Evolutionary conservation across 2,888 invertebrate genomes (phyloP), one percentile per base, ranked within the genome.

Genomic region (Microplitis deprimator): DNA sequence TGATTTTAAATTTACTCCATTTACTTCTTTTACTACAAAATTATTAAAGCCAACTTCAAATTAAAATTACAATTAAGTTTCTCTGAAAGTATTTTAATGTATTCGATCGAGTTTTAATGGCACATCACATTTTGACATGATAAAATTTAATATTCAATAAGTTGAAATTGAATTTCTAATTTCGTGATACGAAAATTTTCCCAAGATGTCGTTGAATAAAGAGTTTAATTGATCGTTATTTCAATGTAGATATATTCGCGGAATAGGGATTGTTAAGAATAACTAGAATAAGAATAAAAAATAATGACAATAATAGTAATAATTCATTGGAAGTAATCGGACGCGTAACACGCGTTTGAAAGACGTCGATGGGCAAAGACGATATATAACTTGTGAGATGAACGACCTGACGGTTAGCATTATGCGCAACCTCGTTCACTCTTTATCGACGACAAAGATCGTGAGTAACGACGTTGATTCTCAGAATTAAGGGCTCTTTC

Each of bases 381-480:
- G 73, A 73, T 65, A 73, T 50, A 50, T 40, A 50, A 65, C 40
- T 73, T 65, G 50, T 64, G 41, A 73, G 69, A 77, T 73, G 73
- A 69, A 73, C 64, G 77, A 73, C 50, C 73, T 64, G 29, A 50
- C 73, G 40, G 50, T 64, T 68, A 50, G 69, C 77, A 77, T 77
- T 77, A 77, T 77, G 77, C 77, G 68, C 75, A 74, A 68, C 70
- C 74, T 69, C 68, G 72, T 72, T 74, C 68, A 61, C 61, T 50
- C 50, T 77, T 79, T 78, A 80, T 80, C 81, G 75, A 72, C 73
- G 69, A 70, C 68, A 38, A 50, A 76, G 73, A 79, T 78, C 79
- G 71, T 79, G 81, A 82, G 77, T 81, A 79, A 82, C 73, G 77
- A 79, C 78, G 79, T 77, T 78, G 78, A 80, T 76, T 76, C 73